Evolutionary conservation across 1,140 invertebrate species (phyloP), one percentile per base, ranked within the genome.

Genomic region (Drosophila nannoptera): DNA sequence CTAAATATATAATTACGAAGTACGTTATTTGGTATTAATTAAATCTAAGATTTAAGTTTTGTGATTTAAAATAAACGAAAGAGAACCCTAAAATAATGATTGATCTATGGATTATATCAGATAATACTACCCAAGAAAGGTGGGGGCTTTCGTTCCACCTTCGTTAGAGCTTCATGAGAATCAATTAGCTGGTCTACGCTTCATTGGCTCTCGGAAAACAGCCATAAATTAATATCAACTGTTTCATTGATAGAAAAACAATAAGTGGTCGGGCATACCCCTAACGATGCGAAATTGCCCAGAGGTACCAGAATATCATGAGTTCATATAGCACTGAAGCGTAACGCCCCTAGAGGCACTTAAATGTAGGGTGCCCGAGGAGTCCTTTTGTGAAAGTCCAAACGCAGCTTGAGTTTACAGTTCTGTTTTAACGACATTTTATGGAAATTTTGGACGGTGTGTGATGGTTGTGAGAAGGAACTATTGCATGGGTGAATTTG

Each of bases 201-300:
- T 83, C 45, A 83, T 42, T 67, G 50, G 22, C 22, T 7, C 38
- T 4, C 36, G 14, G 11, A 46, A 61, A 55, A 40, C n/a, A 46
- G 49, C 71, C 73, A 66, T 86, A 86, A 84, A 84, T 84, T 86
- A 86, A 84, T 83, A 22, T 22, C 22, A 22, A 22, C 22, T 22
- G 22, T 22, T 73, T 76, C 50, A 75, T 64, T 73, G 80, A 83
- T 76, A 59, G 73, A 43, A 52, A 74, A 63, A 64, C 56, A 59
- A 73, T 53, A 66, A 73, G 31, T 45, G 55, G 16, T 40, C 45
- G 33, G 60, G 40, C 55, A 59, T 63, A 59, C 61, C 75, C 70
- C 32, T 67, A 63, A 78, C 46, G 46, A 64, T 29, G 42, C n/a
- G 7, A 32, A 36, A 1, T 22, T 22, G 22, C 22, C 22, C 22